phyloP scores from a whole-genome alignment of 2,113 vertebrate species.

The Calidris pygmaea region DNA sequence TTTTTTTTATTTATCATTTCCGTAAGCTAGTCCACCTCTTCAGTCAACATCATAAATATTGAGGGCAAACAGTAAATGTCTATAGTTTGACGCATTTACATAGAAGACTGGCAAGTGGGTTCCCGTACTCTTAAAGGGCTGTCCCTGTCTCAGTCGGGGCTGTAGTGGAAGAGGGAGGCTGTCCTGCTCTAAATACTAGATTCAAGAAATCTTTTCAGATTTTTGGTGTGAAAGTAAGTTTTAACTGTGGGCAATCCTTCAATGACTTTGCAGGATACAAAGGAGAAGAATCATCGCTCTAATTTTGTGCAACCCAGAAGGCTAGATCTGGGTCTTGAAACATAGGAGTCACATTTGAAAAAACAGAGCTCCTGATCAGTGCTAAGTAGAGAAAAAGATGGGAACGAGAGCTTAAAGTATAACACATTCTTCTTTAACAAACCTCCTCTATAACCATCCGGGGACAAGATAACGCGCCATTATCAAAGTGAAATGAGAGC shows the following conservation, averaged over 20 bases:
- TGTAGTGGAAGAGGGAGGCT: not conserved
- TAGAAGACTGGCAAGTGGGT: not conserved
- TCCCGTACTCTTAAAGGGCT: not conserved
- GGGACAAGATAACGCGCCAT: not conserved
- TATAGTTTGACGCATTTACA: not conserved
- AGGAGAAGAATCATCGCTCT: not conserved
- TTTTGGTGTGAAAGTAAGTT: not conserved
- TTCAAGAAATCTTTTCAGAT: not conserved
- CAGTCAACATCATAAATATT: conserved; percentile 61
- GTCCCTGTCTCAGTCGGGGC: not conserved
- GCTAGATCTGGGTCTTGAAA: not conserved
- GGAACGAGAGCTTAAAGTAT: not conserved
- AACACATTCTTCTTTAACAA: not conserved
- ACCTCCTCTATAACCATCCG: not conserved
- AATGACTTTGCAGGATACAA: not conserved
- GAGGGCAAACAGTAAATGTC: conserved; percentile 40
- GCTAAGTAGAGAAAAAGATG: not conserved
- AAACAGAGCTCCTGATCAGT: not conserved
- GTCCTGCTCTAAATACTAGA: not conserved
- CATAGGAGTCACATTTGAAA: not conserved
- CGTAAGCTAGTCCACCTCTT: conserved; percentile 36
- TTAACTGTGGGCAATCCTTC: not conserved
- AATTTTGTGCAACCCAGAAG: not conserved
- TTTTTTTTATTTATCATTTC: conserved; percentile 66
- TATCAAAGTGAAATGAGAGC: not conserved